Evolutionary conservation across 2,888 invertebrate genomes (phyloP).

Genomic region (Heliconius sara): DNA sequence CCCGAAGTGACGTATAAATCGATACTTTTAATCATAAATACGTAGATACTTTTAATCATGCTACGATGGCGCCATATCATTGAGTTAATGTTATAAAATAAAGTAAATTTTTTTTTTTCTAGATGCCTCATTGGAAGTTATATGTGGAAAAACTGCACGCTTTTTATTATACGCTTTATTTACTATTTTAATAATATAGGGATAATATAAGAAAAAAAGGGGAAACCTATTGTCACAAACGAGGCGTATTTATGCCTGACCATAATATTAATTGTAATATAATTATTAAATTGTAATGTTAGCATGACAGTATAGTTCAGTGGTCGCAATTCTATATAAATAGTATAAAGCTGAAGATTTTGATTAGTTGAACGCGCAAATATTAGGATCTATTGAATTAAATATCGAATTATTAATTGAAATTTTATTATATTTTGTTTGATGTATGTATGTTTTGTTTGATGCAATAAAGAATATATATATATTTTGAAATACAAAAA

Average conservation of each 20-base stretch:
- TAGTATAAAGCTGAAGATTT: not conserved
- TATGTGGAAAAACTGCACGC: not conserved
- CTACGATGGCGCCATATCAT: not conserved
- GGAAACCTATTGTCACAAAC: not conserved
- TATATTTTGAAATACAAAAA: no score
- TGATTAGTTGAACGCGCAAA: not conserved
- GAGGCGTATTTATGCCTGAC: not conserved
- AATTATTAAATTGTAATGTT: not conserved
- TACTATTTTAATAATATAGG: not conserved
- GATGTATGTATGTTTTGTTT: no score
- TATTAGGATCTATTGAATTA: not conserved
- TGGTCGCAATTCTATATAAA: not conserved
- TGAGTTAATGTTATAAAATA: not conserved
- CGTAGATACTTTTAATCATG: not conserved
- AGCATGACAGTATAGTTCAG: no score
- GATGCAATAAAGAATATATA: no score
- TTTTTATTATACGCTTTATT: not conserved
- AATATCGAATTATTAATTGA: no score
- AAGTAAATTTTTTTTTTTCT: constrained; percentile 11
- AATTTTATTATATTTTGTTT: no score
- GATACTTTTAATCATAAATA: not conserved
- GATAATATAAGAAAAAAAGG: not conserved
- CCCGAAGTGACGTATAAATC: not conserved
- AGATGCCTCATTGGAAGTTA: constrained; percentile 8
- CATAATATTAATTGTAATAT: not conserved